Evolutionary conservation across 92 coral and sea anemone genomes (phyloP).

Genomic region (Pocillopora meandrina): DNA sequence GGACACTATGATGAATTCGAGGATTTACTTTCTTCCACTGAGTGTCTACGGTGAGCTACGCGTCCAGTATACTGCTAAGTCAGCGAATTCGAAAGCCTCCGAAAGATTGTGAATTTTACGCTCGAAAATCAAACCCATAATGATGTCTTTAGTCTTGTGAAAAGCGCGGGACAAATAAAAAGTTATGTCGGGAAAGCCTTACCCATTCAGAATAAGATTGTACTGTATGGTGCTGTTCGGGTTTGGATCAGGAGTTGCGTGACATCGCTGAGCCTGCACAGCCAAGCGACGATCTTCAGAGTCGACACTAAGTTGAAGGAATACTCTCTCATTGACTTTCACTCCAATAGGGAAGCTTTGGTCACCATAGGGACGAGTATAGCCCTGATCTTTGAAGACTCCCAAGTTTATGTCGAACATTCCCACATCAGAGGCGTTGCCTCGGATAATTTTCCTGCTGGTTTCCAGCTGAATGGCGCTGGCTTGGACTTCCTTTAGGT

Average conservation of each 20-base stretch:
- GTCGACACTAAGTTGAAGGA: conserved; percentile 67
- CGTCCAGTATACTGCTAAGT: no score
- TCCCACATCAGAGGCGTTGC: conserved; percentile 71
- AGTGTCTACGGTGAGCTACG: no score
- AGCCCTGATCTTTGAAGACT: conserved; percentile 67
- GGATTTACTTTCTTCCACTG: not conserved
- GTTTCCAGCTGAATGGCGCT: conserved; percentile 71
- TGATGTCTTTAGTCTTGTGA: not conserved
- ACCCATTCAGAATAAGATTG: conserved; percentile 78
- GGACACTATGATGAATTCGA: no score
- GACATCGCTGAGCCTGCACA: conserved; percentile 78
- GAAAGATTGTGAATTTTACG: no score
- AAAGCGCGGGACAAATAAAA: not conserved
- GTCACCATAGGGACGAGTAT: conserved; percentile 68
- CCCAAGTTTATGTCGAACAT: conserved; percentile 67
- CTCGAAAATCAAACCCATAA: no score
- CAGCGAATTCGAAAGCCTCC: no score
- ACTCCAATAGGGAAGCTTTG: conserved; percentile 88
- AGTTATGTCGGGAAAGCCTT: conserved; percentile 14
- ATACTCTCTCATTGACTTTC: conserved; percentile 65
- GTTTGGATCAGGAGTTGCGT: conserved; percentile 89
- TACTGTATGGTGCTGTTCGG: conserved; percentile 71
- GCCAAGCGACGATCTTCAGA: conserved; percentile 77
- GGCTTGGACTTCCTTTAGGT: conserved; percentile 63
- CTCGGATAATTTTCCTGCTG: conserved; percentile 68